Evolutionary conservation across 1,140 invertebrate species (phyloP), one percentile per base, ranked within the genome.

Genomic region (Glossosoma conforme): DNA sequence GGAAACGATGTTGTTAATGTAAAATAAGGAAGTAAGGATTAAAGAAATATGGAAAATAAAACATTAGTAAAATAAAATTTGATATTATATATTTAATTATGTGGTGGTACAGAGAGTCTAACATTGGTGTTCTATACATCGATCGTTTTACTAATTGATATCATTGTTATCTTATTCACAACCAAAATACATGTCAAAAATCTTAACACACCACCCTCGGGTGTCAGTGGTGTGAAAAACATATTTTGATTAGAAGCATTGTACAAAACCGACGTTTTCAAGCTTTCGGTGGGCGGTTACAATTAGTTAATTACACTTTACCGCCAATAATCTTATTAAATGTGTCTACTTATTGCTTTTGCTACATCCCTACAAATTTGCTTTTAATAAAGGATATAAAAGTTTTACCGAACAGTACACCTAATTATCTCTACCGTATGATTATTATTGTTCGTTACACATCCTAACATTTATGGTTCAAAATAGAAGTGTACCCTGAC

Each of bases 391-490:
- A 47, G 44, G 35, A 58, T 58, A 58, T 49, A 58, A 58, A 58
- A 58, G 52, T 58, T 54, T 36, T 40, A 49, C n/a, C n/a, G n/a
- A 49, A 58, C 18, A 48, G 41, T 58, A 52, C 42, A 44, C 25
- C 48, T 58, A 54, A 36, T 54, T 50, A 57, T 20, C 6, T 10
- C 52, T 58, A 58, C 52, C 52, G 24, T 58, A 58, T 48, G 44
- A 58, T 52, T 58, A 58, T 58, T 58, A 58, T 58, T 58, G 56
- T 58, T 58, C 56, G 44, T 58, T 58, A 58, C 56, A 58, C 56
- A 45, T 58, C 56, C 56, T 58, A 58, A 58, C 56, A 58, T 47
- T 48, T 47, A 52, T 24, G 45, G 41, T 43, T 57, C 40, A 49
- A 57, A 52, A 52, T n/a, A 52, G 41, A 44, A 44, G 55, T 58